Evolutionary conservation across 2,797 vertebrate genomes (phyloP).

Genomic region (Erpetoichthys calabaricus): DNA sequence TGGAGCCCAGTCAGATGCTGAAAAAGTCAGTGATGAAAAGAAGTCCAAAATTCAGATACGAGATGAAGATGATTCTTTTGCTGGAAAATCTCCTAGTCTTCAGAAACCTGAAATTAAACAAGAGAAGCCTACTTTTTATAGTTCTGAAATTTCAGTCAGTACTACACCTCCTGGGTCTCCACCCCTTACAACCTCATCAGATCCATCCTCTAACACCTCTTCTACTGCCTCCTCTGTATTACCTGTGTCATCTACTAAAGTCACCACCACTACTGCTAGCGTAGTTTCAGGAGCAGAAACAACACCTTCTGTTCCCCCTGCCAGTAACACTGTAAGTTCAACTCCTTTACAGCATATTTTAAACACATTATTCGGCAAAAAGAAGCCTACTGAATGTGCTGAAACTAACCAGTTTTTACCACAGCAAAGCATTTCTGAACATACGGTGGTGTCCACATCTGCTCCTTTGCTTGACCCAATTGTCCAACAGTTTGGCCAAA

Average conservation of each 20-base stretch:
- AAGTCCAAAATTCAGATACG: slow-evolving; percentile 48
- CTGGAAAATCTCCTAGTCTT: slow-evolving; percentile 34
- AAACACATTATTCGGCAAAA: slow-evolving; percentile 70
- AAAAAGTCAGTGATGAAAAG: slow-evolving; percentile 60
- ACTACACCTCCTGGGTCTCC: slow-evolving; percentile 60
- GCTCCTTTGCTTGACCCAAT: slow-evolving; percentile 72
- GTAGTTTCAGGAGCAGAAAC: slow-evolving; percentile 27
- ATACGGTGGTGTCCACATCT: slow-evolving; percentile 18
- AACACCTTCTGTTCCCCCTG: slow-evolving; percentile 28
- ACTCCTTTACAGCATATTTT: slow-evolving; percentile 76
- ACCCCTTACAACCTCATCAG: slow-evolving; percentile 44
- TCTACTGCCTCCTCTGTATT: slow-evolving; percentile 38
- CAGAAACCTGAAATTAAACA: slow-evolving; percentile 53
- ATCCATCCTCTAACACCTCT: slow-evolving; percentile 45
- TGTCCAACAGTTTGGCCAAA: slow-evolving; percentile 78
- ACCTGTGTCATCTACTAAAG: slow-evolving; percentile 35
- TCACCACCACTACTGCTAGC: slow-evolving; percentile 20
- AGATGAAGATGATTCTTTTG: slow-evolving; percentile 49
- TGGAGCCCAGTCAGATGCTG: slow-evolving; percentile 39
- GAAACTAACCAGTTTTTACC: slow-evolving; percentile 41
- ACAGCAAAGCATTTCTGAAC: slow-evolving; percentile 34
- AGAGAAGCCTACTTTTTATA: slow-evolving; percentile 47
- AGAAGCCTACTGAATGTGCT: slow-evolving; percentile 43
- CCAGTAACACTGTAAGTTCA: slow-evolving; percentile 21
- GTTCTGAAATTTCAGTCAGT: slow-evolving; percentile 43